Base-by-base conservation (phyloP, 2,888 invertebrate genomes). In the Philhelius pedissequus region DNA sequence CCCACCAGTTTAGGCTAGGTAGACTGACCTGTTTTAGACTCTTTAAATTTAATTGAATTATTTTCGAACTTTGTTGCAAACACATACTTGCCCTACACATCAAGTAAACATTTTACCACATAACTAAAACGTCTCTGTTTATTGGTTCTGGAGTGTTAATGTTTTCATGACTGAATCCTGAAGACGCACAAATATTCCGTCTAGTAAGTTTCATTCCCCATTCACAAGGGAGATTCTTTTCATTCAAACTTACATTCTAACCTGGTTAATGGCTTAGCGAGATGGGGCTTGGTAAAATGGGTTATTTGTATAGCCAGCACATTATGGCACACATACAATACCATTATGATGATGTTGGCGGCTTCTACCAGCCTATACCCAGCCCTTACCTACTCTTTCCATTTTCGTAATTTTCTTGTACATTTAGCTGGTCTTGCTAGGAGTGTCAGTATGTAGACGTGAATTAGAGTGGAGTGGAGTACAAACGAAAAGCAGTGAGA, bases 181-280 rank as follows among this genome's bases (percentile, higher is more conserved):
- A 43, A 50, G 20, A 20, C 38, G n/a, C 15, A 38, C 22, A 35
- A 52, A 52, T 27, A 18, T 38, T 38, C 25, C 62, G 40, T 70
- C 64, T 45, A 75, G 32, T 40, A 20, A 30, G 43, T 11, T 56
- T 8, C n/a, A 56, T 58, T 71, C 9, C 30, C 11, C 35, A 56
- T 64, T 64, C 20, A 3, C 30, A 25, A 13, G 25, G 54, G 30
- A 15, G 48, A 15, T 22, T 15, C 50, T 22, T 8, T 54, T 22
- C 40, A 56, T 68, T 48, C 6, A n/a, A 78, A 73, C 52, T 60
- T 58, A 38, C 60, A 48, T 13, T n/a, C 13, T 74, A 73, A 79
- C 73, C 73, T 48, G 71, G 52, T 73, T 62, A n/a, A n/a, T n/a
- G n/a, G n/a, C n/a, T n/a, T n/a, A 52, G 40, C 27, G 64, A 68